Evolutionary conservation across 2,888 invertebrate species (phyloP), one percentile per base, ranked within the genome.

Genomic region (Psylliodes chrysocephalus): DNA sequence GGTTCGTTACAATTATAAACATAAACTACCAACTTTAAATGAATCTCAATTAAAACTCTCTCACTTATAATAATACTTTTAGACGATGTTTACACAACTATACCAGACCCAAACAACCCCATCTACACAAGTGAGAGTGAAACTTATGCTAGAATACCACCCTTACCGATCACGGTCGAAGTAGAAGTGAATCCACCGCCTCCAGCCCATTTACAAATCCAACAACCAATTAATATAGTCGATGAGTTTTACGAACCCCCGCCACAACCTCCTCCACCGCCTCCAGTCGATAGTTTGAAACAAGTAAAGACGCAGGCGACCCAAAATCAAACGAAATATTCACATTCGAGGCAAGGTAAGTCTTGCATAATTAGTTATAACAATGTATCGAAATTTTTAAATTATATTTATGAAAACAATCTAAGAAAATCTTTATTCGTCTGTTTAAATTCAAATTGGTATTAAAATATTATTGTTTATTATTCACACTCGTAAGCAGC

Each of bases 71-170:
- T 38, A 6, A 18, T 33, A 25, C 14, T 49, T 17, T 64, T 74
- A 92, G 94, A 95, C 80, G 94, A 95, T 83, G 93, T 94, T 86
- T 95, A 95, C 80, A 94, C 94, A 1, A 94, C 94, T 1, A 95
- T 95, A 64, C 93, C 93, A 73, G 95, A 94, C 77, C 90, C 91
- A 35, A 85, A 85, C 71, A 85, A 84, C 75, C 86, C 86, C 67
- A 86, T 89, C 22, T 87, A 93, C 81, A 86, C 91, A 64, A 90
- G 90, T 73, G 94, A 92, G 1, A 93, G 93, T 51, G 94, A 94
- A 80, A 94, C 94, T 1, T 94, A 94, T 81, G 94, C 94, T 54
- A 92, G 93, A 83, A 94, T 94, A 70, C 89, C 89, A 69, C 55
- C 60, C 2, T 80, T 75, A 22, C 76, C 78, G 2, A 70, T 81